Percentiles rank a stretch among this genome's conserved stretches.
Conservation (phyloP, 2,113 vertebrate genomes). For the Cichladusa arquata region DNA sequence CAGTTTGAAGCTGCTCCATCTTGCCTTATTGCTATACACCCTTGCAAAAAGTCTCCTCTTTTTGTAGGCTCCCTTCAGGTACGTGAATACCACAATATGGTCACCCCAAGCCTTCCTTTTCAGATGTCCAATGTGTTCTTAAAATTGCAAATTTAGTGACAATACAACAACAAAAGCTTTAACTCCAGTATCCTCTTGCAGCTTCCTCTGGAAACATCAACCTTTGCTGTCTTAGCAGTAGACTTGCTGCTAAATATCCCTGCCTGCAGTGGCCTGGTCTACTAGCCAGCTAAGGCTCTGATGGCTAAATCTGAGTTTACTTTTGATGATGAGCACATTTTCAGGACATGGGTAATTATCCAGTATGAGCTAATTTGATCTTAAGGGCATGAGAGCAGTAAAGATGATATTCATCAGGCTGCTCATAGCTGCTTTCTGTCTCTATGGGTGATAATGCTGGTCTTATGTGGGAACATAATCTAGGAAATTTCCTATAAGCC, state of each 20-base stretch:
- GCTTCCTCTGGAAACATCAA: neutral
- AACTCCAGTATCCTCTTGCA: neutral
- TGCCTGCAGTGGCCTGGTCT: neutral
- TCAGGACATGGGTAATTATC: neutral
- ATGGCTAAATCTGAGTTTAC: neutral
- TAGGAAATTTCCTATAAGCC: neutral
- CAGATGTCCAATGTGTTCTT: neutral
- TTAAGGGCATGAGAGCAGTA: neutral
- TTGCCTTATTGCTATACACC: neutral
- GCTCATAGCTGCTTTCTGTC: neutral
- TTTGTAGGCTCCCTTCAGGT: neutral
- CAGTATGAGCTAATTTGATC: neutral
- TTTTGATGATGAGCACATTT: neutral
- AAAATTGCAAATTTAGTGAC: neutral
- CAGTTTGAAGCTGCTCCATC: neutral
- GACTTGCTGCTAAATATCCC: neutral
- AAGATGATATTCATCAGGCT: neutral
- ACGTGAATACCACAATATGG: neutral
- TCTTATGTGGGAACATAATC: neutral
- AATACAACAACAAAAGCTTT: neutral
- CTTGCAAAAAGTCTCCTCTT: neutral
- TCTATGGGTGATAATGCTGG: neutral
- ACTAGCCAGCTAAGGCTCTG: neutral
- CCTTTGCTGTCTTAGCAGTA: neutral
- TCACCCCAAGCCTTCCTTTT: neutral